phyloP scores from a whole-genome alignment of 1,140 invertebrate species.

The Centruroides vittatus region DNA sequence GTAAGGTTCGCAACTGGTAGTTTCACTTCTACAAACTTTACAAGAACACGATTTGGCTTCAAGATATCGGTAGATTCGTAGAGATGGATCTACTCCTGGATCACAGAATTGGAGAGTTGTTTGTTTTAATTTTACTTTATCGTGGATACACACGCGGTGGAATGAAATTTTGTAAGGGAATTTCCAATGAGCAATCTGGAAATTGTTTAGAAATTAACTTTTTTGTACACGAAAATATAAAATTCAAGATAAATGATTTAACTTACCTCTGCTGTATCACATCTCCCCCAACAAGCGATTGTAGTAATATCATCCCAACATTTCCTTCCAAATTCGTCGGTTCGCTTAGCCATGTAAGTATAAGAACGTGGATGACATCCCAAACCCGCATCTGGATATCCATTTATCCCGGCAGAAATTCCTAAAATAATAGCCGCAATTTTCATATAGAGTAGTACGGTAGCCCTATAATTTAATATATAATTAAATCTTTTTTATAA shows the following conservation, averaged over 20 bases:
- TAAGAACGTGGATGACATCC: conserved; percentile 36
- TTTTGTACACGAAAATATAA: conserved; percentile 8
- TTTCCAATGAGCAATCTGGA: conserved; percentile 62
- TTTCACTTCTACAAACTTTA: conserved; percentile 36
- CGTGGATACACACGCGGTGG: conserved; percentile 70
- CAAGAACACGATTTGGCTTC: conserved; percentile 47
- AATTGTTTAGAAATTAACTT: conserved; percentile 22
- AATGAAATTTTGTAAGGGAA: conserved; percentile 69
- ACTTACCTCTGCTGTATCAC: conserved; percentile 58
- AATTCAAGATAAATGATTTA: conserved; percentile 2
- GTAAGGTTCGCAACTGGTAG: conserved; percentile 38
- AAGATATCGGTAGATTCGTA: conserved; percentile 40
- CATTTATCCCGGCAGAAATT: neutral
- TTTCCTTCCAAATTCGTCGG: conserved; percentile 42
- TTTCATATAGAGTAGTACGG: neutral
- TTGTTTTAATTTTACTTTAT: conserved; percentile 36
- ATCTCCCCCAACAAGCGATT: conserved; percentile 64
- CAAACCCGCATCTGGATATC: conserved; percentile 18
- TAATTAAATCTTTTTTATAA: no score
- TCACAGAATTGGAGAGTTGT: conserved; percentile 47
- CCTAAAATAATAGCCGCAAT: neutral
- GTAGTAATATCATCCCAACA: conserved; percentile 58
- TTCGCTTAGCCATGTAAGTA: conserved; percentile 26
- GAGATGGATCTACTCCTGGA: conserved; percentile 37
- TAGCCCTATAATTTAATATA: no score